These are phyloP conservation scores for Pseudomugil gertrudae DNA, from an alignment of 2,797 vertebrate species.

Conservation along the genomic window DNA sequence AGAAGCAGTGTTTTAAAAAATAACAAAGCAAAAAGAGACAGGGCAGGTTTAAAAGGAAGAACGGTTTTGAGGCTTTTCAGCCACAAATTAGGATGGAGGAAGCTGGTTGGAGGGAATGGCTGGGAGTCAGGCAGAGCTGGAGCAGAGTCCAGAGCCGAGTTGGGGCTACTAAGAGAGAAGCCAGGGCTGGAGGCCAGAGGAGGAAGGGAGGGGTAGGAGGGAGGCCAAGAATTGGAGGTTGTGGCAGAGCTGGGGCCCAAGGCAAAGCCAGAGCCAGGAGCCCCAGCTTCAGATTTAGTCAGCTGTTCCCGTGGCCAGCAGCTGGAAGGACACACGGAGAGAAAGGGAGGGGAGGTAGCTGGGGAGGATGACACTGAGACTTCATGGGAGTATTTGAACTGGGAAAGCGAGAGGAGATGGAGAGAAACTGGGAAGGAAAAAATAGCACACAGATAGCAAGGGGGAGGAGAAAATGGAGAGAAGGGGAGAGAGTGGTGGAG, in stretches of 20 bases:
- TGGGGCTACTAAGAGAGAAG: conserved; percentile 71
- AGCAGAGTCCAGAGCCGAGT: conserved; percentile 68
- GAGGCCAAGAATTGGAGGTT: conserved; percentile 63
- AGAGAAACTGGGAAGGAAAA: conserved; percentile 41
- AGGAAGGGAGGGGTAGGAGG: conserved; percentile 40
- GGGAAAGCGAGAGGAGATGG: conserved; percentile 59
- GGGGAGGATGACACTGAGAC: conserved; percentile 41
- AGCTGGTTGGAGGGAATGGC: conserved; percentile 63
- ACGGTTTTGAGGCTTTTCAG: conserved; percentile 68
- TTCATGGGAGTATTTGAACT: conserved; percentile 50
- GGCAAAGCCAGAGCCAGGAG: conserved; percentile 71
- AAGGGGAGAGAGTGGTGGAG: conserved; percentile 50
- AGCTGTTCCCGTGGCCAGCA: conserved; percentile 81
- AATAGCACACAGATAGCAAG: conserved; percentile 34
- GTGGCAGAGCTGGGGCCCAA: conserved; percentile 58
- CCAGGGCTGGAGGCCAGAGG: conserved; percentile 76
- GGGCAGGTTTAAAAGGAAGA: conserved; percentile 57
- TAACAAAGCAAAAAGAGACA: conserved; percentile 31
- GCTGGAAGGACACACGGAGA: conserved; percentile 65
- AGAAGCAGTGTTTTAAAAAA: conserved; percentile 54
- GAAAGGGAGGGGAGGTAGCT: conserved; percentile 47
- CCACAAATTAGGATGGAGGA: conserved; percentile 62
- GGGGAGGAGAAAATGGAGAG: conserved; percentile 28
- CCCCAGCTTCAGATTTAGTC: conserved; percentile 80
- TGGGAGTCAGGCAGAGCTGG: conserved; percentile 70